Percentiles rank a stretch among this genome's conserved stretches.
These are phyloP conservation scores for Gadopsis marmoratus DNA, from an alignment of 2,797 vertebrate genomes.

Conservation along the genomic window DNA sequence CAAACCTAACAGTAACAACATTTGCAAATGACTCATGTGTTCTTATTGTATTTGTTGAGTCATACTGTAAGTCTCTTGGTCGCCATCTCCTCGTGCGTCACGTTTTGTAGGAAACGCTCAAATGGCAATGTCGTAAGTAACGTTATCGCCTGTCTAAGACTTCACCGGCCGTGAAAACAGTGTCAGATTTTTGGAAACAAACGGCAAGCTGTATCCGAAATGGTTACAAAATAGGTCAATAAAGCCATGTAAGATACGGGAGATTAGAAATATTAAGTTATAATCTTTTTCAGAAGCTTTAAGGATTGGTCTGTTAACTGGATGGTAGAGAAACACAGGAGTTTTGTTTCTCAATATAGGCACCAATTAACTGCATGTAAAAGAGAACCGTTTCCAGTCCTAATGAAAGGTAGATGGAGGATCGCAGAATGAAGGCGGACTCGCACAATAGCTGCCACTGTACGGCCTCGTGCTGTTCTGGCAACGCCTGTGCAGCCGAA, in stretches of 20 bases:
- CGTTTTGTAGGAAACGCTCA: constrained; percentile 38
- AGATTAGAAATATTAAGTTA: constrained; percentile 10
- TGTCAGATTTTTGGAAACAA: constrained; percentile 48
- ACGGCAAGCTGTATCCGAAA: constrained; percentile 12
- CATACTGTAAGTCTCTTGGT: constrained; percentile 63
- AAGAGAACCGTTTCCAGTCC: constrained; percentile 10
- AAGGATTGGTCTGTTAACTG: constrained; percentile 6
- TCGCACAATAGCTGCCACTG: constrained; percentile 37
- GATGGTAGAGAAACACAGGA: constrained; percentile 13
- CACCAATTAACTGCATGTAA: constrained; percentile 16
- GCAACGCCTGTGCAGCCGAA: constrained; percentile 21
- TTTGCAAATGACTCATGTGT: constrained; percentile 71
- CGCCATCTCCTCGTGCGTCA: constrained; percentile 38
- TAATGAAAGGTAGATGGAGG: constrained; percentile 40
- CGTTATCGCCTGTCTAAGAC: constrained; percentile 37
- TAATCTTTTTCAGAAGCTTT: neutral
- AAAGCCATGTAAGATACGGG: constrained; percentile 4
- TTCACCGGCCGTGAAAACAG: constrained; percentile 59
- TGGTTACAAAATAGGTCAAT: constrained; percentile 19
- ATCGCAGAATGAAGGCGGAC: constrained; percentile 3
- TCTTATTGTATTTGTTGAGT: constrained; percentile 73
- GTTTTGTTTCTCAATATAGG: constrained; percentile 28
- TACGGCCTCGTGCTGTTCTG: constrained; percentile 25
- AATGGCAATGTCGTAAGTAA: constrained; percentile 33
- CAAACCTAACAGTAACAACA: constrained; percentile 52